Evolutionary conservation across 2,797 vertebrate species (phyloP).

Genomic region (Anguilla marmorata): DNA sequence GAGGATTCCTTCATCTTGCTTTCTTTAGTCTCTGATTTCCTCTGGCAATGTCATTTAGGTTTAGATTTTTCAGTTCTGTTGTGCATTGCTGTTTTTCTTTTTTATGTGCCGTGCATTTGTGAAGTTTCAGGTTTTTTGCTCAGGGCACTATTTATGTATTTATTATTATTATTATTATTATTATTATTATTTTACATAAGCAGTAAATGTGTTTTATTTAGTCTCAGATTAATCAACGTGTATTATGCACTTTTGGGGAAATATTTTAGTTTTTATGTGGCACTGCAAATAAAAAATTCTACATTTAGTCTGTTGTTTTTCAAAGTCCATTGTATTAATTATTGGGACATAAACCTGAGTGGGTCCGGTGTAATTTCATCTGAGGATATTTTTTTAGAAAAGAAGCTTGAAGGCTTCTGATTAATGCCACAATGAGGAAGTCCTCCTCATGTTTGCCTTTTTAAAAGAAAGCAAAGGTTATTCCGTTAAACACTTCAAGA

Average conservation of each 20-base stretch:
- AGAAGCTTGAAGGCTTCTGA: neutral
- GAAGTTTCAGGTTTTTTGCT: neutral
- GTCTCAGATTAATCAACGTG: neutral
- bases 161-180: neutral
- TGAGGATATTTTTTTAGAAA: neutral
- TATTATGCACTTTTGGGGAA: neutral
- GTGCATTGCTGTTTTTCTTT: conserved; percentile 6
- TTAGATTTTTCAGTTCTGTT: conserved; percentile 1
- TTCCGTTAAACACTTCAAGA: conserved; percentile 24
- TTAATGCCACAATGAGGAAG: neutral
- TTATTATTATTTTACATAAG: neutral
- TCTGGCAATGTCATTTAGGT: neutral
- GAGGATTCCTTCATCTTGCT: conserved; percentile 15
- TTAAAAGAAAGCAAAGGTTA: neutral
- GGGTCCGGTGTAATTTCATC: neutral
- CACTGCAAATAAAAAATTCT: neutral
- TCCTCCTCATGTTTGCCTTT: conserved; percentile 1
- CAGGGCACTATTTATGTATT: neutral
- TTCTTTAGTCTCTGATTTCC: conserved; percentile 34
- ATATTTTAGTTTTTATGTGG: neutral
- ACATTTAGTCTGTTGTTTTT: neutral
- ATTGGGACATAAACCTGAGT: neutral
- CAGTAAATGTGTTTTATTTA: neutral
- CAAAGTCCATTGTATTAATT: neutral
- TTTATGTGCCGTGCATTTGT: neutral